phyloP scores from a whole-genome alignment of 2,797 vertebrate species.

The Pseudochaenichthys georgianus region DNA sequence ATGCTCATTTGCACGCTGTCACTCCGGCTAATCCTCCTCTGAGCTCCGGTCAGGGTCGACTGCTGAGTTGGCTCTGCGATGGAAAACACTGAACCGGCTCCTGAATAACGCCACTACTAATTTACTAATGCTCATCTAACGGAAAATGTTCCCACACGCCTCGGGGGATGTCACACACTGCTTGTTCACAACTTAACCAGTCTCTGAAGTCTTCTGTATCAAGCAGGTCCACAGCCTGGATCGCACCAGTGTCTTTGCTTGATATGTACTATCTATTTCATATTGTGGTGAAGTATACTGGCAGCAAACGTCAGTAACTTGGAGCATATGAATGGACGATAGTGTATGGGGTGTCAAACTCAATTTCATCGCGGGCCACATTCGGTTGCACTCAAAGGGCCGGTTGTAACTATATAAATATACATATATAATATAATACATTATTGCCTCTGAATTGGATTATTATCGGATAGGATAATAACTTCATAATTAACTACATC shows the following conservation, averaged over 20 bases:
- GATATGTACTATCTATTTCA: background rate
- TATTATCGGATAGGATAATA: too few relatives aligned
- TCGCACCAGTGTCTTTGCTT: background rate
- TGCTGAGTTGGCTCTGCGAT: slow-evolving; percentile 74
- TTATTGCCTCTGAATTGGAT: too few relatives aligned
- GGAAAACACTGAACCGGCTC: slow-evolving; percentile 60
- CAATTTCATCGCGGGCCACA: too few relatives aligned
- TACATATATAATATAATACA: too few relatives aligned
- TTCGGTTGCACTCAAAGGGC: too few relatives aligned
- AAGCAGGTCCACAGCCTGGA: background rate
- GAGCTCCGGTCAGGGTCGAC: slow-evolving; percentile 55
- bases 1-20: slow-evolving; percentile 76
- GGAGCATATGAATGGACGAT: background rate
- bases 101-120: slow-evolving; percentile 53
- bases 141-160: slow-evolving; percentile 48
- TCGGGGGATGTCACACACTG: slow-evolving; percentile 20
- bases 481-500: too few relatives aligned
- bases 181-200: slow-evolving; percentile 13
- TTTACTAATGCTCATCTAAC: slow-evolving; percentile 67
- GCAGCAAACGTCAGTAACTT: background rate
- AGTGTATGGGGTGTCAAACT: too few relatives aligned
- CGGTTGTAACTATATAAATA: too few relatives aligned
- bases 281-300: background rate
- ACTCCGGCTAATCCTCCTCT: slow-evolving; percentile 72
- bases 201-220: background rate